Evolutionary conservation across 2,113 vertebrate species (phyloP).

Genomic region (Sakesphorus luctuosus): DNA sequence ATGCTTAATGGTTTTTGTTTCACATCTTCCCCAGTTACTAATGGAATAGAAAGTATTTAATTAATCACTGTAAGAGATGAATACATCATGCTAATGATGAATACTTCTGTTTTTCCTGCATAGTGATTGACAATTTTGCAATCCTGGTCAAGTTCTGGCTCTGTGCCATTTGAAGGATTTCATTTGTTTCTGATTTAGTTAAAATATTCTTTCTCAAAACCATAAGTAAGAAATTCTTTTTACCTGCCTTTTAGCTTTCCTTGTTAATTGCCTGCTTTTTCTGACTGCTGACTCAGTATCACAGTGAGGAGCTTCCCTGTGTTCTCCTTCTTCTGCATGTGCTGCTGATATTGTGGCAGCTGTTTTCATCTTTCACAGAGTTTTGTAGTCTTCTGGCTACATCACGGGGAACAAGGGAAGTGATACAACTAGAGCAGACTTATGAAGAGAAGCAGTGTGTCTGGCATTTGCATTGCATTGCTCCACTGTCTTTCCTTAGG

Average conservation of each 20-base stretch:
- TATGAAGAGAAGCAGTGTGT: neutral
- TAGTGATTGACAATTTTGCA: constrained; percentile 61
- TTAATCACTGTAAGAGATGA: constrained; percentile 56
- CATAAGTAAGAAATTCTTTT: neutral
- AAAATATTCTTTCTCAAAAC: constrained; percentile 17
- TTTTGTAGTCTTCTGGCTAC: neutral
- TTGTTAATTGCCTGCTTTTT: neutral
- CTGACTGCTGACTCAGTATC: neutral
- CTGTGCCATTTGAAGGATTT: constrained; percentile 53
- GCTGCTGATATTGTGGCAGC: neutral
- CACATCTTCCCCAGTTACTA: constrained; percentile 54
- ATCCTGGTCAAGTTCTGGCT: constrained; percentile 40
- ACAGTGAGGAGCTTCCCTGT: neutral
- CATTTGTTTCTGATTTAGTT: constrained; percentile 61
- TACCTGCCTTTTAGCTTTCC: neutral
- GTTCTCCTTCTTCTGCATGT: neutral
- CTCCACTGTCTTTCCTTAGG: neutral
- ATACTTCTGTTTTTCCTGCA: constrained; percentile 60
- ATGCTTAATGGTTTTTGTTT: constrained; percentile 63
- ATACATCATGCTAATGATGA: constrained; percentile 58
- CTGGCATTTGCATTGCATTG: fast-evolving
- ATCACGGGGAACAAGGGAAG: neutral
- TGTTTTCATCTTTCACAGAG: neutral
- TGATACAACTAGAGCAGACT: neutral
- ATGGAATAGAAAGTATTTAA: constrained; percentile 58